Percentiles rank a stretch among this genome's conserved stretches.
Evolutionary conservation across 2,797 vertebrate genomes (phyloP).

Genomic region (Pangasius djambal): DNA sequence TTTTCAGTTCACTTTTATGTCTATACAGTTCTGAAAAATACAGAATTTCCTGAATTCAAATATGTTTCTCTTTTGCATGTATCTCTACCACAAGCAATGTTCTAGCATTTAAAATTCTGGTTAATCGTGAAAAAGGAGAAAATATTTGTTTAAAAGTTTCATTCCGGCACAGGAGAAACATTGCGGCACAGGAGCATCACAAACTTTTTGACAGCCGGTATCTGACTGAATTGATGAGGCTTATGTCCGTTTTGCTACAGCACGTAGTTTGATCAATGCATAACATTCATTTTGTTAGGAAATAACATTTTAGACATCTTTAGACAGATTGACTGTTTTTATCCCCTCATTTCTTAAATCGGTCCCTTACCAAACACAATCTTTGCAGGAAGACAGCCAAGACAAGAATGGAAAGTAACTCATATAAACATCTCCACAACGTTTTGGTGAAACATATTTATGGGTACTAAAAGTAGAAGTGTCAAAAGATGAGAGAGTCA

Average conservation of each 20-base stretch:
- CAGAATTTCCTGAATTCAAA: background rate
- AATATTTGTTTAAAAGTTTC: background rate
- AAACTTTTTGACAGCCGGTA: background rate
- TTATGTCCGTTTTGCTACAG: background rate
- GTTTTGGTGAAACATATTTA: background rate
- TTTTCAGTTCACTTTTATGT: background rate
- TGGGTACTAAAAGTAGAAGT: background rate
- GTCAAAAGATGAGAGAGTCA: background rate
- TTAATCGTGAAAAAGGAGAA: background rate
- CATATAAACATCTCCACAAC: background rate
- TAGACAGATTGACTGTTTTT: background rate
- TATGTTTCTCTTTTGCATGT: background rate
- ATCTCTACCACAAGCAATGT: background rate
- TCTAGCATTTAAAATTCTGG: background rate
- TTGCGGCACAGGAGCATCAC: background rate
- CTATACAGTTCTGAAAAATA: background rate
- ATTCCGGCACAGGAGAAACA: background rate
- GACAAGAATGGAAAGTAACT: background rate
- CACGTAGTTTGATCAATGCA: background rate
- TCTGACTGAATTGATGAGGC: background rate
- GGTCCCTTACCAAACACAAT: background rate
- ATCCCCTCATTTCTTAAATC: background rate
- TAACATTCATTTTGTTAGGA: no score
- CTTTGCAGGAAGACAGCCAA: background rate
- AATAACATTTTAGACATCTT: background rate